Evolutionary conservation across 1,140 invertebrate species (phyloP), one percentile per base, ranked within the genome.

Genomic region (Cardiocondyla obscurior): DNA sequence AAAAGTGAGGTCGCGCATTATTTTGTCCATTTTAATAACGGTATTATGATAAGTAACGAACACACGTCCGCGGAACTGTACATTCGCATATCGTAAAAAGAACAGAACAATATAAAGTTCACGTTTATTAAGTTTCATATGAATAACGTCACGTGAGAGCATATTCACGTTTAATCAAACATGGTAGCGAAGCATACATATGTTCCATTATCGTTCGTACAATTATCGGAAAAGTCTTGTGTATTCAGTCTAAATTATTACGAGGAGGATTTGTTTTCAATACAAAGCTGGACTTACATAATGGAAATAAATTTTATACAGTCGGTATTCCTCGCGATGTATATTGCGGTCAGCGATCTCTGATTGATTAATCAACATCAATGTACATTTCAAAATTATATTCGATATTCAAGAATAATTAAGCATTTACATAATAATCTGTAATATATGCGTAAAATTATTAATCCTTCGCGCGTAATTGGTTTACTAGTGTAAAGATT

Each of bases 151-250:
- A 46, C 55, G 22, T 42, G 14, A 19, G 12, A 42, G 25, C 3
- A 12, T n/a, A 46, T 51, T 8, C 44, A 25, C 39, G 1, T 36
- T 67, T 65, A 53, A 67, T 51, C 60, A 51, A 65, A 51, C n/a
- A 62, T 62, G 28, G 14, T 39, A 55, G 8, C 16, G 12, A 0
- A 67, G 16, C 39, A 79, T 67, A 12, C 39, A 79, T 67, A 67
- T 77, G 67, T 51, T 42, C 49, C 33, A 77, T 53, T 51, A 74
- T 49, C 22, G 22, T 22, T 16, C 12, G 28, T 19, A 33, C n/a
- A 46, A 46, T 62, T 62, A 64, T 76, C 22, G 55, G 58, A 74
- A 74, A 62, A 73, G 16, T 73, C 28, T 72, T 33, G 64, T 49
- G 53, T 53, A 55, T 55, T 36, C 22, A 72, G 1, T 25, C 16